A percentile compares a stretch with the other conserved stretches of the same genome.
phyloP scores from a whole-genome alignment of 2,113 vertebrate genomes.

The Ceuthmochares aereus region DNA sequence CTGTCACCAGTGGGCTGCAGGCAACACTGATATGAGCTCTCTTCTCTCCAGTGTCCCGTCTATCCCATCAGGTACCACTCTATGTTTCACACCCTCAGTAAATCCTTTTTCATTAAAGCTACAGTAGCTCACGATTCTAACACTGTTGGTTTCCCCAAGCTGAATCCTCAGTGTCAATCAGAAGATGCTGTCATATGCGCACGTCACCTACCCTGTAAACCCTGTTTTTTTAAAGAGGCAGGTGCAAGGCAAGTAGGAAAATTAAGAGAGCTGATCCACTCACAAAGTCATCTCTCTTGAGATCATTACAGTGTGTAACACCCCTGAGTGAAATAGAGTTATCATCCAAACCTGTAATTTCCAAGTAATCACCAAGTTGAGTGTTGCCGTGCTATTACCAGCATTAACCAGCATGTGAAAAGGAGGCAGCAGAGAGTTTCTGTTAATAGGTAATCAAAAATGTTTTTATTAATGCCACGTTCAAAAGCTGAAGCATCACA shows the following conservation, averaged over 20 bases:
- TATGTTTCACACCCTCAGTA: neutral
- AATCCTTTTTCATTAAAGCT: neutral
- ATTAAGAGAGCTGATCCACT: neutral
- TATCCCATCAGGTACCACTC: neutral
- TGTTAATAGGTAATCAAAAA: neutral
- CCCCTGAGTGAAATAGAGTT: slow-evolving; percentile 1
- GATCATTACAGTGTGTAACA: neutral
- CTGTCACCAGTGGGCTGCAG: neutral
- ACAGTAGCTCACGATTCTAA: neutral
- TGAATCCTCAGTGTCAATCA: neutral
- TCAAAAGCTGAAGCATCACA: neutral
- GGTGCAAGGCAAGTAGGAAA: neutral
- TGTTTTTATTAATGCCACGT: neutral
- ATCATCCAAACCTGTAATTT: slow-evolving; percentile 34
- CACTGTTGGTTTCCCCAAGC: neutral
- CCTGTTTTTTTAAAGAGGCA: neutral
- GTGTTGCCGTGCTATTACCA: neutral
- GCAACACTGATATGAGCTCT: neutral
- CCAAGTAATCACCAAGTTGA: neutral
- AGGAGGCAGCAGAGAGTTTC: slow-evolving; percentile 59
- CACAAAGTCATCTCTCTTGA: neutral
- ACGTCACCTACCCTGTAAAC: neutral
- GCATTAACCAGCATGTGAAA: neutral
- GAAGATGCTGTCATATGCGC: neutral
- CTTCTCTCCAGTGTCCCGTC: neutral